A percentile compares a stretch with the other conserved stretches of the same genome.
phyloP scores from a whole-genome alignment of 2,888 invertebrate genomes.

The Rugalucina vietnamica region DNA sequence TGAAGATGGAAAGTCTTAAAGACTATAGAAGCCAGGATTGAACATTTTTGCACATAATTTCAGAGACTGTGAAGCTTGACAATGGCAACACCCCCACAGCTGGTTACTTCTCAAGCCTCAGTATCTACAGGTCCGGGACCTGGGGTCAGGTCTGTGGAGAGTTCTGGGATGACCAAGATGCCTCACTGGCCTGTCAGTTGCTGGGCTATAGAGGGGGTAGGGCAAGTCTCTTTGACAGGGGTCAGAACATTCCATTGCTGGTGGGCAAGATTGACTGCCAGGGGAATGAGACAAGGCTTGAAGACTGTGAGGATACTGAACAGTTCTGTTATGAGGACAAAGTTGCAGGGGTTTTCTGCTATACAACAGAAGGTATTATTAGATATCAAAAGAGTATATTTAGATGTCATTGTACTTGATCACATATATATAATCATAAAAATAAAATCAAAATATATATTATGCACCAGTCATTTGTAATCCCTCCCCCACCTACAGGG shows the following conservation, averaged over 20 bases:
- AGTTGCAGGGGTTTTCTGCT: slow-evolving; percentile 68
- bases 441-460: too few species aligned
- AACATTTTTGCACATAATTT: too few species aligned
- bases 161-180: slow-evolving; percentile 69
- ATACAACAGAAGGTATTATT: slow-evolving; percentile 51
- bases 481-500: too few species aligned
- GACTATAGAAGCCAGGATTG: too few species aligned
- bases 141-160: slow-evolving; percentile 87
- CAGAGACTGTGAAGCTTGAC: slow-evolving; percentile 27
- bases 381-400: too few species aligned
- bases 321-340: slow-evolving; percentile 51
- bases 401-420: too few species aligned
- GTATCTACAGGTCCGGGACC: slow-evolving; percentile 88
- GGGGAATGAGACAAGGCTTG: slow-evolving; percentile 61
- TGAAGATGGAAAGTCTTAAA: too few species aligned
- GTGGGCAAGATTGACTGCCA: slow-evolving; percentile 60
- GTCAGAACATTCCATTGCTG: slow-evolving; percentile 53
- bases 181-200: slow-evolving; percentile 64
- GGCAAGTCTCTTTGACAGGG: slow-evolving; percentile 41
- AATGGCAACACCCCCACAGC: slow-evolving; percentile 19
- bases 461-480: too few species aligned
- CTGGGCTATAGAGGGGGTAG: slow-evolving; percentile 84
- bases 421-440: too few species aligned
- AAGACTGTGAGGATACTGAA: slow-evolving; percentile 44
- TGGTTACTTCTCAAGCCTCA: slow-evolving; percentile 84